A percentile compares a stretch with the other conserved stretches of the same genome.
Evolutionary conservation across 2,888 invertebrate genomes (phyloP).

Genomic region (Myopa testacea): DNA sequence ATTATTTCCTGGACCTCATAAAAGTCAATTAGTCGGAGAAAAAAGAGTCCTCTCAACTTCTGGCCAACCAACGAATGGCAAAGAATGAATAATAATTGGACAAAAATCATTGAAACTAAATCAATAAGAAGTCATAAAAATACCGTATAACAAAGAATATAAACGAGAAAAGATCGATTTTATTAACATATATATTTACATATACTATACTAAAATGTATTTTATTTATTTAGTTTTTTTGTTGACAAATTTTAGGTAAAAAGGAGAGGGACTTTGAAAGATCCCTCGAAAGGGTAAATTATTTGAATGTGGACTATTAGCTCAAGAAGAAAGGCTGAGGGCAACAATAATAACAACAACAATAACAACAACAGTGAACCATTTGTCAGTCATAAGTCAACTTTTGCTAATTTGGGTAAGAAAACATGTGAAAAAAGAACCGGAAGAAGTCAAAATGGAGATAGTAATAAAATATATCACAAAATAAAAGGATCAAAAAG

Average conservation of each 20-base stretch:
- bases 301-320: no score
- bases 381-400: slow-evolving; percentile 58
- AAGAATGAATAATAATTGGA: neutral
- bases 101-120: neutral
- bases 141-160: no score
- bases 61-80: neutral
- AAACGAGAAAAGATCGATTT: neutral
- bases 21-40: slow-evolving; percentile 13
- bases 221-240: neutral
- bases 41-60: no score
- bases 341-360: neutral
- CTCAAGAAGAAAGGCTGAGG: neutral
- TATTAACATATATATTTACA: neutral
- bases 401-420: slow-evolving; percentile 50
- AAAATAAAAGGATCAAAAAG: neutral
- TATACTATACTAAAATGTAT: neutral
- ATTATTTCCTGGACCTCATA: slow-evolving; percentile 12
- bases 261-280: no score
- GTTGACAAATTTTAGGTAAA: neutral
- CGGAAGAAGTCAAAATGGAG: neutral
- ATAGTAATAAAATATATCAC: neutral
- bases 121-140: neutral
- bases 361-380: neutral
- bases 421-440: neutral
- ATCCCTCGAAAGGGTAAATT: no score